Percentiles rank a stretch among this genome's conserved stretches.
Conservation (phyloP, 30 jellyfish, hydroid and myxozoan species). For the Pelagia noctiluca region DNA sequence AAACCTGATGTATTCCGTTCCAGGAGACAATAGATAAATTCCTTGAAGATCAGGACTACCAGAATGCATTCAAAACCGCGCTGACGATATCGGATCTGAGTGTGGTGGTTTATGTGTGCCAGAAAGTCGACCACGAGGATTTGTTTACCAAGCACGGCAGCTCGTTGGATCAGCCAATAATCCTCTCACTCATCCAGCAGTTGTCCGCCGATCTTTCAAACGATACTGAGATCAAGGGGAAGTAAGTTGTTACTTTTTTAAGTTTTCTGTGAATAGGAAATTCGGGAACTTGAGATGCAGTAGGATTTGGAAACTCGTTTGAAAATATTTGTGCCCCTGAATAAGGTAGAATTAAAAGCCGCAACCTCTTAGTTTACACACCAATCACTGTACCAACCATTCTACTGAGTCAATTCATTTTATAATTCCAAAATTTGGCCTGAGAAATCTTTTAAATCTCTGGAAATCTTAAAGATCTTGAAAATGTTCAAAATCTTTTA, state of each 20-base stretch:
- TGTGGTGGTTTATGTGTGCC: slow-evolving; percentile 72
- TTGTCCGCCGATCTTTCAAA: slow-evolving; percentile 73
- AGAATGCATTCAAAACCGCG: slow-evolving; percentile 79
- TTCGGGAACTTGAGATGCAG: not conserved
- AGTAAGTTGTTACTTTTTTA: slow-evolving; percentile 41
- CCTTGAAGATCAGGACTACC: slow-evolving; percentile 42
- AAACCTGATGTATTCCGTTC: too few species aligned
- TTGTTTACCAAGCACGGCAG: slow-evolving; percentile 50
- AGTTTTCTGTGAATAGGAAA: not conserved
- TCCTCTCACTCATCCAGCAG: slow-evolving; percentile 86
- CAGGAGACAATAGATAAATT: slow-evolving; percentile 46
- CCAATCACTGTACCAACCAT: too few species aligned
- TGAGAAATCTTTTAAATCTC: too few species aligned
- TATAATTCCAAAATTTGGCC: too few species aligned
- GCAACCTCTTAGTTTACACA: too few species aligned
- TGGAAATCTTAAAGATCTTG: too few species aligned
- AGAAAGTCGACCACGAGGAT: slow-evolving; percentile 78
- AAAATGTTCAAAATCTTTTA: too few species aligned
- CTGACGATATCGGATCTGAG: slow-evolving; percentile 73
- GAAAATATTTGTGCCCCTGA: not conserved
- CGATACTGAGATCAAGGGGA: slow-evolving; percentile 80
- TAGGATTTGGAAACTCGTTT: not conserved
- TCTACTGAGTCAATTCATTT: too few species aligned
- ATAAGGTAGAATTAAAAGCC: too few species aligned
- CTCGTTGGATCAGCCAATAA: slow-evolving; percentile 69